Evolutionary conservation across 2,797 vertebrate genomes (phyloP), one percentile per base, ranked within the genome.

Genomic region (Diplodus sargus): DNA sequence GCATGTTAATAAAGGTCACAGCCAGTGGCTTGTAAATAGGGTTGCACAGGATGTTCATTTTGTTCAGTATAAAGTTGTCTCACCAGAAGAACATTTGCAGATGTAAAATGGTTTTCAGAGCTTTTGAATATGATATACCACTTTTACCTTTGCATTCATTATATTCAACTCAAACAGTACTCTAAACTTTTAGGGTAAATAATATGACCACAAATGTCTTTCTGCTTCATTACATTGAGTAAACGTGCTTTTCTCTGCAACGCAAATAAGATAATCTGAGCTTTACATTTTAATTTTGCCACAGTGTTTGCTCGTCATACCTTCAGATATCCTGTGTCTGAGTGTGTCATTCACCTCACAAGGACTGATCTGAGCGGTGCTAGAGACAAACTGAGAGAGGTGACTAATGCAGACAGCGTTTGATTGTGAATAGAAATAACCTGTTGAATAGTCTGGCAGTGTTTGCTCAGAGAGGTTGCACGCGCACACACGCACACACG

Each of bases 331-430:
- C 16, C 34, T 56, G 49, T 65, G 61, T 25, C 48, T 52, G 20
- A 76, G 11, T 23, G 30, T 56, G 57, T 73, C 59, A 47, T 72
- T 82, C 58, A 51, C 47, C 45, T 64, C 47, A 51, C 15, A 67
- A 70, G 47, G 81, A 66, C 75, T 72, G 59, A 22, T 48, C 54
- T 75, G 72, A 85, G 47, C 30, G 70, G 56, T 57, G 75, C 82
- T 76, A 22, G 60, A 81, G 74, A 77, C n/a, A 28, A 65, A 39
- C 5, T n/a, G 15, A 22, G 60, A 58, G 63, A 67, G 43, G 59
- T 75, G 85, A 88, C 82, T 87, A 81, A 90, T 78, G 47, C 52
- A 80, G 45, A 49, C 22, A n/a, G 25, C 1, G 15, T 63, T 77
- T 14, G 1, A 48, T 61, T 76, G 57, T 78, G 74, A 83, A 65